These are phyloP conservation scores for Equus przewalskii DNA, from an alignment of 2,113 vertebrate genomes.

Conservation along the genomic window DNA sequence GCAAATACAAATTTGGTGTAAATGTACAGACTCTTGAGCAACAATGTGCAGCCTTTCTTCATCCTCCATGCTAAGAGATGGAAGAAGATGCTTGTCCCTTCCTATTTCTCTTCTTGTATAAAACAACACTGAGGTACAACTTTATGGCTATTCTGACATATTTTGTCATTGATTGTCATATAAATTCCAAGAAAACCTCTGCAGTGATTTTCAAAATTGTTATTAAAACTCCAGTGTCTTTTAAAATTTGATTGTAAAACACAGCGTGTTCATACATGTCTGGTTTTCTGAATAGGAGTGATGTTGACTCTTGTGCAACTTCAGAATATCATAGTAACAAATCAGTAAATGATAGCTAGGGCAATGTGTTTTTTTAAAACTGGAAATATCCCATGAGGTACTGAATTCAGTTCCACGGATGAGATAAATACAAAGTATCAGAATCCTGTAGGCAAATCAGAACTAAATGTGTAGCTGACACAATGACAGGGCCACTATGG, in stretches of 20 bases:
- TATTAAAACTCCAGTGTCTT: background rate
- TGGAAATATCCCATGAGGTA: background rate
- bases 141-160: background rate
- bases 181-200: background rate
- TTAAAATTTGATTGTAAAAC: background rate
- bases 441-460: background rate
- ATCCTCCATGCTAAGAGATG: conserved; percentile 82
- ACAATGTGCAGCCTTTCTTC: conserved; percentile 85
- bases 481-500: background rate
- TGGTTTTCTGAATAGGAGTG: background rate
- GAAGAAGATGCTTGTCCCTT: background rate
- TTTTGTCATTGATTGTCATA: background rate
- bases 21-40: conserved; percentile 88
- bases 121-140: background rate
- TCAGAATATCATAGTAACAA: conserved; percentile 1
- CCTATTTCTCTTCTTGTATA: background rate
- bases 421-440: background rate
- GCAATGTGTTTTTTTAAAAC: background rate
- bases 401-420: background rate
- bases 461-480: background rate
- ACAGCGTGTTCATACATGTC: no score
- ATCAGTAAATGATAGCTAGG: background rate
- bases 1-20: conserved; percentile 94
- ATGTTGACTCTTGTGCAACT: background rate
- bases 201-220: conserved; percentile 23